Base-by-base conservation (phyloP, 2,888 invertebrate species). In the Cordilura impudica region DNA sequence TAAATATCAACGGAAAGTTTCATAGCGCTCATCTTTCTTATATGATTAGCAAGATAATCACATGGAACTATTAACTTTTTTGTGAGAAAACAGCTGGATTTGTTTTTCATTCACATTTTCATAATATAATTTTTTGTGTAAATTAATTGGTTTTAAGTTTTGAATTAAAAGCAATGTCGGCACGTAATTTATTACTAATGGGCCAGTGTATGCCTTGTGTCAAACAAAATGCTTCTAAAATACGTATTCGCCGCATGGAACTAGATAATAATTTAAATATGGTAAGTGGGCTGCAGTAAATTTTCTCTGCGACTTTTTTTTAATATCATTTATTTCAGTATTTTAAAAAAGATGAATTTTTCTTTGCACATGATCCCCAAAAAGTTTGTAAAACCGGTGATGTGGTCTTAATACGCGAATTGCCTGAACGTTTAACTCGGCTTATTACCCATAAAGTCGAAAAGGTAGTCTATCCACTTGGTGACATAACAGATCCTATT, bases 401-500 rank as follows among this genome's bases (percentile, higher is more conserved):
- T 86, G 91, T 95, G 53, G 96, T 96, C 4, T 90, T 97, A 12
- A 94, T 97, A 82, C 92, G 95, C 87, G 92, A 93, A 82, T 88
- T 97, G 58, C 93, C 94, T 2, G 90, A 93, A 73, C 95, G 94
- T 88, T 85, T 95, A 80, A 95, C 96, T 0, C 93, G 93, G 77
- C 89, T 95, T 1, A 94, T 97, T 8, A 94, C 95, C 6, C 96
- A 97, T 86, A 92, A 93, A 90, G 93, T 97, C 0, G 91, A 94
- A 85, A 93, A 96, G 87, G 92, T 97, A 4, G 92, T 97, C 14
- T 95, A 95, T 89, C 94, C 94, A 1, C 90, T 94, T 83, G 97
- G 97, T 83, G 96, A 97, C 89, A 91, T 96, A 61, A 95, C 93
- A n/a, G 96, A 96, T 89, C 97, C 97, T 1, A 90, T 97, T 21